Percentiles rank a stretch among this genome's conserved stretches.
These are phyloP conservation scores for Sinopyrophorus schimmeli DNA, from an alignment of 2,888 invertebrate genomes.

Conservation along the genomic window DNA sequence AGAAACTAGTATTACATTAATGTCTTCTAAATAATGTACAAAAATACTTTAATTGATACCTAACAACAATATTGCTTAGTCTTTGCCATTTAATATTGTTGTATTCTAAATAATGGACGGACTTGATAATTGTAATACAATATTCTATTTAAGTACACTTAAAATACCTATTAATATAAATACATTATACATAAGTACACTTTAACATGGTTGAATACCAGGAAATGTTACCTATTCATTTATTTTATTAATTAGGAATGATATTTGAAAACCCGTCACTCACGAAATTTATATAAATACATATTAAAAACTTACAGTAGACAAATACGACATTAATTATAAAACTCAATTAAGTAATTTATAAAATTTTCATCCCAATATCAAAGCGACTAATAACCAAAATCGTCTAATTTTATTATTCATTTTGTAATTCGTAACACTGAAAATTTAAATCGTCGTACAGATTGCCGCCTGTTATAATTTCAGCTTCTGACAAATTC, in stretches of 20 bases:
- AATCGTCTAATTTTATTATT: conserved; percentile 30
- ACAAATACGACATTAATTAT: neutral
- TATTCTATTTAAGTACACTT: conserved; percentile 15
- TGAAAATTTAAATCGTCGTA: conserved; percentile 60
- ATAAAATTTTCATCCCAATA: neutral
- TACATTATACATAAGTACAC: conserved; percentile 11
- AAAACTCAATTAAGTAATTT: neutral
- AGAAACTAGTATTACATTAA: conserved; percentile 1
- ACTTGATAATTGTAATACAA: conserved; percentile 11
- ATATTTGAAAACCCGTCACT: neutral
- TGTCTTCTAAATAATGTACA: conserved; percentile 8
- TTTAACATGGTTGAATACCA: conserved; percentile 5
- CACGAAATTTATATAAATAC: neutral
- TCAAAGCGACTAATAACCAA: no score
- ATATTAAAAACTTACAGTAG: no score
- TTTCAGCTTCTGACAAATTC: conserved; percentile 58
- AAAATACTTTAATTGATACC: conserved; percentile 11
- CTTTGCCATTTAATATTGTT: conserved; percentile 5
- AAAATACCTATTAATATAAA: conserved; percentile 6
- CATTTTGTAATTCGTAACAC: conserved; percentile 56
- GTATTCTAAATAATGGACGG: conserved; percentile 13
- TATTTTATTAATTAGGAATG: neutral
- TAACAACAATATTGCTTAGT: conserved; percentile 9
- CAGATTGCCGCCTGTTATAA: conserved; percentile 56
- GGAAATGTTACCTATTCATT: conserved; percentile 1